Conservation (phyloP, 2,113 vertebrate genomes). For the Azemiops feae region DNA sequence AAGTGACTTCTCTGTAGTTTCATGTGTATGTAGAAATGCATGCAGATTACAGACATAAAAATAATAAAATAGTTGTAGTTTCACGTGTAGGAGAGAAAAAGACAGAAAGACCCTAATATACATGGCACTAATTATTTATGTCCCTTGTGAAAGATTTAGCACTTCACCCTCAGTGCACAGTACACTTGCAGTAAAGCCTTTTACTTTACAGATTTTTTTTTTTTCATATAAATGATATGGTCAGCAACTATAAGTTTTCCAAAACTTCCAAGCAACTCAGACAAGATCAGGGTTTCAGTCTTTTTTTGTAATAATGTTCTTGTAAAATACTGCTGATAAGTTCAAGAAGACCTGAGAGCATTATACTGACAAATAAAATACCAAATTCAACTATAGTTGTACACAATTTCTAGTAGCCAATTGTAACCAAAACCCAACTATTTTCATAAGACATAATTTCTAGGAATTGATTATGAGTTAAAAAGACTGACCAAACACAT, state of each 20-base stretch:
- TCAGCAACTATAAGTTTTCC: background rate
- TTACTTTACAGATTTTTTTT: background rate
- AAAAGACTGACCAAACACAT: background rate
- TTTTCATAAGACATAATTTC: background rate
- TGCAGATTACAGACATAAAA: background rate
- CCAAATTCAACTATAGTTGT: background rate
- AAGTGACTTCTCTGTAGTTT: background rate
- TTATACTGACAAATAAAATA: background rate
- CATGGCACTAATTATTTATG: slow-evolving; percentile 58
- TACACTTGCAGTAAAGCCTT: slow-evolving; percentile 35
- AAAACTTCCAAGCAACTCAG: background rate
- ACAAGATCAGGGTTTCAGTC: background rate
- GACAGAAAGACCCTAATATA: slow-evolving; percentile 1
- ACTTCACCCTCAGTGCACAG: slow-evolving; percentile 24
- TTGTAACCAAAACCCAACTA: background rate
- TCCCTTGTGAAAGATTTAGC: slow-evolving; percentile 59
- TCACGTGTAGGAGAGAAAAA: background rate
- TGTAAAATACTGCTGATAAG: background rate
- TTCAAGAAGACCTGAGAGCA: background rate
- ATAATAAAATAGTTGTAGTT: background rate
- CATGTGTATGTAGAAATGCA: background rate
- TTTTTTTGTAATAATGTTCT: background rate
- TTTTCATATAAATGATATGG: background rate
- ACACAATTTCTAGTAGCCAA: background rate
- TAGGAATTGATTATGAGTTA: background rate